These are phyloP conservation scores for Parapsyche elsis DNA, from an alignment of 1,140 invertebrate species.

Conservation along the genomic window DNA sequence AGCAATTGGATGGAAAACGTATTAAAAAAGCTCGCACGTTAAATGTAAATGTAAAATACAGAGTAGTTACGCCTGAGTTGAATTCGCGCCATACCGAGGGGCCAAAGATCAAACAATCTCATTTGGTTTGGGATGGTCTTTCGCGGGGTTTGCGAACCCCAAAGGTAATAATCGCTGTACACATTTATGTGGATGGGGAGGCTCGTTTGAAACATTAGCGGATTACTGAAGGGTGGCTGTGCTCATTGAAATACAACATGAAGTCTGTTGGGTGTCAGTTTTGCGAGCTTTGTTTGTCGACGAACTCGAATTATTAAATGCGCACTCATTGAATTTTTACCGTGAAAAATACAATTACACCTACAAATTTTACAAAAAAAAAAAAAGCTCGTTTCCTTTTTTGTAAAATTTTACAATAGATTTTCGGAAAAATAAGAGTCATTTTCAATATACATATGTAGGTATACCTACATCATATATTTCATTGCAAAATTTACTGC, in stretches of 20 bases:
- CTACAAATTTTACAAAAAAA: too few species aligned
- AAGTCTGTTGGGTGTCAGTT: slow-evolving; percentile 10
- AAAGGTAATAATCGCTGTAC: slow-evolving; percentile 3
- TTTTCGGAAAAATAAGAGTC: too few species aligned
- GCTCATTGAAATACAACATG: slow-evolving; percentile 1
- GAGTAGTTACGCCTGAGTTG: not conserved
- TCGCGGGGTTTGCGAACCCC: not conserved
- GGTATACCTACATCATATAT: too few species aligned
- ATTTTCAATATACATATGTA: too few species aligned
- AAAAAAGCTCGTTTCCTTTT: too few species aligned
- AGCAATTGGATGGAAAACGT: too few species aligned
- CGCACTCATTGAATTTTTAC: not conserved
- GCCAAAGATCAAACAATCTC: slow-evolving; percentile 33
- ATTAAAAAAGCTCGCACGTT: too few species aligned
- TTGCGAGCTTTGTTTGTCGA: not conserved
- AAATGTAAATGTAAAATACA: too few species aligned
- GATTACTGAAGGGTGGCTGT: not conserved
- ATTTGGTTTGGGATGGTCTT: not conserved
- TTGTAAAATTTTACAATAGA: too few species aligned
- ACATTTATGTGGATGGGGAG: not conserved
- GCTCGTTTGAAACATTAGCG: not conserved
- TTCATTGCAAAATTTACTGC: too few species aligned
- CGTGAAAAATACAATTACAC: too few species aligned
- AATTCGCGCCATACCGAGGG: not conserved
- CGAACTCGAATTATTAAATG: not conserved